These are phyloP conservation scores for Drosophila kurseongensis DNA, from an alignment of 1,140 invertebrate species.

Conservation along the genomic window DNA sequence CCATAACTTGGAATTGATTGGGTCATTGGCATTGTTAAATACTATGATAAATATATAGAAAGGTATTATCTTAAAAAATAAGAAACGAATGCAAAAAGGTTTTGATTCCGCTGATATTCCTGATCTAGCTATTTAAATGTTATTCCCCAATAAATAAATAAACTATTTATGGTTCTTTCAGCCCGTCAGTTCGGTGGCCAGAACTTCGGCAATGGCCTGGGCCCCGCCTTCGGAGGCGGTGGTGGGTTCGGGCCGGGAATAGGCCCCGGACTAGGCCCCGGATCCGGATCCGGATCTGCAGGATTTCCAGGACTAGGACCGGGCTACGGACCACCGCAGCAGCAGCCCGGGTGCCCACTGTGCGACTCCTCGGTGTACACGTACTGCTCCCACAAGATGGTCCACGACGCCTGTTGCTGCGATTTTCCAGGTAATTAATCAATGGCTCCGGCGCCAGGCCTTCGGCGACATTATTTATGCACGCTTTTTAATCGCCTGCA, in stretches of 20 bases:
- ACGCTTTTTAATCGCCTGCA: slow-evolving; percentile 25
- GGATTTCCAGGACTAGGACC: slow-evolving; percentile 5
- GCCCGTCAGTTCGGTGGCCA: slow-evolving; percentile 56
- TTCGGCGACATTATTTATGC: slow-evolving; percentile 42
- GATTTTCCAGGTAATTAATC: slow-evolving; percentile 85
- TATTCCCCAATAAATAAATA: too few relatives aligned
- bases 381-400: slow-evolving; percentile 90
- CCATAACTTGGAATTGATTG: too few relatives aligned
- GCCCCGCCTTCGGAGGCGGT: slow-evolving; percentile 10
- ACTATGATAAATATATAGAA: too few relatives aligned
- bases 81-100: too few relatives aligned
- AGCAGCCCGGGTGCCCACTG: slow-evolving; percentile 86
- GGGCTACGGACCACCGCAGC: slow-evolving; percentile 18
- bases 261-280: neutral
- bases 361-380: slow-evolving; percentile 91
- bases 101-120: too few relatives aligned
- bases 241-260: slow-evolving; percentile 5
- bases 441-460: neutral
- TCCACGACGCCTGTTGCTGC: slow-evolving; percentile 91
- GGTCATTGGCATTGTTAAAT: too few relatives aligned
- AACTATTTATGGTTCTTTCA: neutral
- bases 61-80: too few relatives aligned
- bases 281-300: neutral
- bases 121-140: too few relatives aligned
- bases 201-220: slow-evolving; percentile 50